Evolutionary conservation across 1,140 invertebrate species (phyloP), one percentile per base, ranked within the genome.

Genomic region (Drosophila jambulina): DNA sequence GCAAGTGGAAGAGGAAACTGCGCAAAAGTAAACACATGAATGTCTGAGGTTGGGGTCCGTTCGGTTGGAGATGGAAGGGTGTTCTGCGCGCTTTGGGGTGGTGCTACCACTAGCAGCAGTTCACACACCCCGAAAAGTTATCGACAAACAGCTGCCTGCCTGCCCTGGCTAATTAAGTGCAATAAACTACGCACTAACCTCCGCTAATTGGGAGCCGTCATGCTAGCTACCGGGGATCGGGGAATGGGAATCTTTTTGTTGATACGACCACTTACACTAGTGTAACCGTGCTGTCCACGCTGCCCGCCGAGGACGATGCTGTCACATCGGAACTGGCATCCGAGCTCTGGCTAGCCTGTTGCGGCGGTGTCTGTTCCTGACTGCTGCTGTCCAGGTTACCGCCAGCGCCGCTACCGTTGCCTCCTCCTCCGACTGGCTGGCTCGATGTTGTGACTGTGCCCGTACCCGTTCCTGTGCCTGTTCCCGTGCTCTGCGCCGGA

Each of bases 241-340:
- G 8, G 9, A 38, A 38, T 56, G 51, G 32, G 51, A 21, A 54
- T 23, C 19, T 36, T 2, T 54, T 7, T 38, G 32, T 36, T 38
- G 49, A 36, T 68, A 54, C 68, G 48, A 23, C 57, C 74, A 92
- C 91, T 92, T 90, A 92, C 91, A 92, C 78, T 34, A 64, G 23
- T 29, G 85, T 69, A 3, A 63, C 62, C 13, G 42, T 61, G 60
- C 71, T 83, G 13, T 90, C 86, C 51, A 60, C 42, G 43, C 49
- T 69, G 27, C 36, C 62, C 70, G 46, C 62, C 38, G 80, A 68
- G 38, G 74, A 80, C 21, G 77, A 63, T 32, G 63, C 36, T 36
- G 43, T 36, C 27, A 63, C 48, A 34, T 53, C 46, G 34, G 34
- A 56, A 61, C 45, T 29, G 72, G 15, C 32, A 58, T 68, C 58